phyloP scores from a whole-genome alignment of 1,140 invertebrate genomes.

The Philopotamus ludificatus region DNA sequence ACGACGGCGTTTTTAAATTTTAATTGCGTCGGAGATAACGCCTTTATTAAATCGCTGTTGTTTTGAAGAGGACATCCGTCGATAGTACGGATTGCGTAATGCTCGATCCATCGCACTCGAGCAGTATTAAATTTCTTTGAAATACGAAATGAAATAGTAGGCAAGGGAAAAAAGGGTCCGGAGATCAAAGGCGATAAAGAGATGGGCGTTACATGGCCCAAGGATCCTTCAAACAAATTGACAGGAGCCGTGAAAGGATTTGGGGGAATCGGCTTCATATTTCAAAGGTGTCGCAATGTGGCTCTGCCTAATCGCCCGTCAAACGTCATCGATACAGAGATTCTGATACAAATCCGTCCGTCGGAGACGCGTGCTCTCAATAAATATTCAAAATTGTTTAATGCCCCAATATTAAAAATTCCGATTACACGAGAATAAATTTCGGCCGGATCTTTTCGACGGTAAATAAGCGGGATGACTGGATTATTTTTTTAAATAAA shows the following conservation, averaged over 20 bases:
- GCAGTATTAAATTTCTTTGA: slow-evolving; percentile 36
- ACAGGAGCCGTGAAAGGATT: slow-evolving; percentile 4
- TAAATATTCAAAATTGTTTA: neutral
- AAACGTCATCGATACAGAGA: slow-evolving; percentile 6
- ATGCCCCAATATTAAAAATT: too few species aligned
- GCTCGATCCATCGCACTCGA: slow-evolving; percentile 14
- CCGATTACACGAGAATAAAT: too few species aligned
- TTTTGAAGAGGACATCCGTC: too few species aligned
- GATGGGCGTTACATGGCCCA: neutral
- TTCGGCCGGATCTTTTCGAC: too few species aligned
- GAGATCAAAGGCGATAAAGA: slow-evolving; percentile 35
- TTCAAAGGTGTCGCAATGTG: slow-evolving; percentile 18
- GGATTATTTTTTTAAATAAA: slow-evolving; percentile 15
- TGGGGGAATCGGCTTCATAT: slow-evolving; percentile 16
- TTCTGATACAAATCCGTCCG: neutral
- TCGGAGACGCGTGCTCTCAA: neutral
- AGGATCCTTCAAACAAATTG: slow-evolving; percentile 13
- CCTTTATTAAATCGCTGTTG: too few species aligned
- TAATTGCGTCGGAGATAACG: too few species aligned
- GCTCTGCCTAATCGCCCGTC: slow-evolving; percentile 20
- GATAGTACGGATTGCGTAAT: too few species aligned
- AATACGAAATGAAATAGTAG: slow-evolving; percentile 34
- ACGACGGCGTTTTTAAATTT: too few species aligned
- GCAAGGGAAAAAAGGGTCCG: slow-evolving; percentile 24
- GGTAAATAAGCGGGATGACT: slow-evolving; percentile 6